Evolutionary conservation across 1,140 invertebrate species (phyloP).

Genomic region (Drosophila parabipectinata): DNA sequence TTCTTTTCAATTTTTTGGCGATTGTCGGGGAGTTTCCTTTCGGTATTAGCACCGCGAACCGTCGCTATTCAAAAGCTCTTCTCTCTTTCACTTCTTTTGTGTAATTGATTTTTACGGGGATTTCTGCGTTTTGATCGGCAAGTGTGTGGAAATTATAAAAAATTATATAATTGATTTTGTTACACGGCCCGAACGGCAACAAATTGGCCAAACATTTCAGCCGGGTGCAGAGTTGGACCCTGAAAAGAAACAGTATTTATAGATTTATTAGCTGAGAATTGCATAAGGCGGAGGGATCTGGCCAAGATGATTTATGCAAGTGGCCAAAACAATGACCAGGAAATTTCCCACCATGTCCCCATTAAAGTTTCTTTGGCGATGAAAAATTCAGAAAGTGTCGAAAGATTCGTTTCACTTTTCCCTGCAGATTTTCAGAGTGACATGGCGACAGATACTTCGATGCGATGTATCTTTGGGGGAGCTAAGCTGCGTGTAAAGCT

Average conservation of each 20-base stretch:
- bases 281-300: conserved; percentile 48
- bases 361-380: conserved; percentile 54
- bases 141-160: conserved; percentile 13
- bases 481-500: conserved; percentile 67
- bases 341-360: conserved; percentile 59
- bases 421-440: conserved; percentile 46
- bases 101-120: conserved; percentile 43
- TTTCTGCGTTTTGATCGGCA: conserved; percentile 13
- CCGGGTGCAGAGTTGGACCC: conserved; percentile 3
- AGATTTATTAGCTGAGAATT: conserved; percentile 50
- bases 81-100: conserved; percentile 29
- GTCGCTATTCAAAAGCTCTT: conserved; percentile 24
- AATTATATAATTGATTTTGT: conserved; percentile 38
- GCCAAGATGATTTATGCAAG: conserved; percentile 62
- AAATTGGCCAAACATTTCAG: conserved; percentile 53
- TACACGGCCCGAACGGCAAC: conserved; percentile 20
- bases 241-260: conserved; percentile 26
- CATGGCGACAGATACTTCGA: conserved; percentile 52
- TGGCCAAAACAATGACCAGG: conserved; percentile 57
- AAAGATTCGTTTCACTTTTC: conserved; percentile 54
- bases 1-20: conserved; percentile 51
- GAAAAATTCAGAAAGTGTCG: conserved; percentile 44
- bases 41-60: conserved; percentile 46
- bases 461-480: conserved; percentile 9
- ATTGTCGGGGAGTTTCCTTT: conserved; percentile 55